Base-by-base conservation (phyloP, 2,888 invertebrate genomes). In the Chrysolina americana region DNA sequence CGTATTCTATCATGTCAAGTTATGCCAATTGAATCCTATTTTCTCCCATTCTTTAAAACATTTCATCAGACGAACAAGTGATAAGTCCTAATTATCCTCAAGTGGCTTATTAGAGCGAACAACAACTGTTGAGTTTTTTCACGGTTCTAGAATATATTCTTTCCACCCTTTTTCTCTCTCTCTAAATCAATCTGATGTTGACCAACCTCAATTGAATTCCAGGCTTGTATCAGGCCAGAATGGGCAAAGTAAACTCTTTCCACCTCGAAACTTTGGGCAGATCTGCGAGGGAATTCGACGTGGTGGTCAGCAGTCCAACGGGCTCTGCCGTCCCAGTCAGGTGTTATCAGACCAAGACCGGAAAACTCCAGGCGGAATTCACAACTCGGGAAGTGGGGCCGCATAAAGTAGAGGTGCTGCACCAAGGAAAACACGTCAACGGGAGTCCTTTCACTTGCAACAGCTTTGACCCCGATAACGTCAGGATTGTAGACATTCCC, bases 271-370 rank as follows among this genome's bases (percentile, higher is more conserved):
- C 97, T 0, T 90, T 95, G 9, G 96, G 96, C 5, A 90, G 94
- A 65, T 93, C 95, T 1, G 95, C 95, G 0, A 90, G 96, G 71
- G 96, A 97, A 86, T 97, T 97, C 85, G 97, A 97, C 87, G 97
- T 97, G 0, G 95, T 97, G 0, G 94, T 98, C 3, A 88, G 88
- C 80, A 87, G 88, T 44, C 88, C 88, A 2, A 87, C 85, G 0
- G 88, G 88, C 23, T 87, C 87, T 9, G 89, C 89, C 4, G 83
- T 88, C 41, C 89, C 89, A 3, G 89, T 89, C 0, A 88, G 97
- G 73, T 98, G 99, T 86, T 98, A 98, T 87, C 97, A 97, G 86
- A 98, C 98, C 76, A 96, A 98, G 85, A 97, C 98, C 76, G 98
- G 98, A 1, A 94, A 97, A 84, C 90, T 98, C 71, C 94, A 97